phyloP scores from a whole-genome alignment of 2,888 invertebrate genomes.

The Lycaena phlaeas region DNA sequence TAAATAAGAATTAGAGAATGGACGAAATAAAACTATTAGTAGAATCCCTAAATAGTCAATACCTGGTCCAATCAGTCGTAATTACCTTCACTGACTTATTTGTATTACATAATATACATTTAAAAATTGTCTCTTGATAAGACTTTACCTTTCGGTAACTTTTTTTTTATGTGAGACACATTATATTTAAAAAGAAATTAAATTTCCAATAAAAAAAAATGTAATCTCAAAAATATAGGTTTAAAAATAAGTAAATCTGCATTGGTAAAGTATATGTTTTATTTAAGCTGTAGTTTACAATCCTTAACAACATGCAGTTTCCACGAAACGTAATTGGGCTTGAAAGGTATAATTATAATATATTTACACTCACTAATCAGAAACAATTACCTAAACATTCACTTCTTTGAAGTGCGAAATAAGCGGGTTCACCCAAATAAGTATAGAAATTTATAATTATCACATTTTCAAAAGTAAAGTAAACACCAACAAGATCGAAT shows the following conservation, averaged over 20 bases:
- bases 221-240: neutral
- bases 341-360: slow-evolving; percentile 31
- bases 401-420: slow-evolving; percentile 52
- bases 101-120: too few relatives aligned
- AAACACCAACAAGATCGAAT: slow-evolving; percentile 13
- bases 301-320: slow-evolving; percentile 63
- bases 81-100: too few relatives aligned
- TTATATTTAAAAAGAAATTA: too few relatives aligned
- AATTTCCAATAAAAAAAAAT: too few relatives aligned
- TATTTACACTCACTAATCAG: slow-evolving; percentile 41
- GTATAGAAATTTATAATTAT: slow-evolving; percentile 1
- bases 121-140: too few relatives aligned
- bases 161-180: too few relatives aligned
- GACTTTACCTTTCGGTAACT: too few relatives aligned
- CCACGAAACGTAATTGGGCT: slow-evolving; percentile 53
- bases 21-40: too few relatives aligned
- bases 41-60: too few relatives aligned
- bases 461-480: slow-evolving; percentile 13
- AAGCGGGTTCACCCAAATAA: slow-evolving; percentile 11
- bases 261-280: slow-evolving; percentile 51
- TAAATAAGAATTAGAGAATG: too few relatives aligned
- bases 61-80: too few relatives aligned
- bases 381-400: slow-evolving; percentile 32
- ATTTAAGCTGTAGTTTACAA: slow-evolving; percentile 63
- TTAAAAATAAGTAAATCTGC: slow-evolving; percentile 17